Evolutionary conservation across 2,797 vertebrate genomes (phyloP).

Genomic region (Gymnodraco acuticeps): DNA sequence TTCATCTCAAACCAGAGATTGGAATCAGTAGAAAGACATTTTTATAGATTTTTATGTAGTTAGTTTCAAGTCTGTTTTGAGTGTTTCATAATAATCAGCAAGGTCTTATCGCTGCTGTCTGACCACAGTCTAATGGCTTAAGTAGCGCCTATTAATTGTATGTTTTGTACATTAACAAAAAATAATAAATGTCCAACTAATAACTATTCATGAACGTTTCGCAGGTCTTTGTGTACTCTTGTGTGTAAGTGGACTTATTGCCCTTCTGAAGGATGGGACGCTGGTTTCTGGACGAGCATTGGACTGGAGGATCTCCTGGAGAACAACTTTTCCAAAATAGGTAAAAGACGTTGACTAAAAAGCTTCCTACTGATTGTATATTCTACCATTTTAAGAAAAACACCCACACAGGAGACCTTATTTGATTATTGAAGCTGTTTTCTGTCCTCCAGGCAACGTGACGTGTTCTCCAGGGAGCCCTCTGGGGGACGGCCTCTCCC

Average conservation of each 20-base stretch:
- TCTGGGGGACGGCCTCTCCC: conserved; percentile 88
- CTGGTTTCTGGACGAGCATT: conserved; percentile 90
- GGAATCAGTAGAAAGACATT: no score
- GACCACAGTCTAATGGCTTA: no score
- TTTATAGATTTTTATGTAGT: no score
- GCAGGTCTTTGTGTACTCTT: conserved; percentile 94
- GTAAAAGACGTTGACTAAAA: conserved; percentile 64
- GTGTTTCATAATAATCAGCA: no score
- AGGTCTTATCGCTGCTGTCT: no score
- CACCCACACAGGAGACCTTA: not conserved
- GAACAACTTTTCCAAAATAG: conserved; percentile 93
- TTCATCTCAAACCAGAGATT: no score
- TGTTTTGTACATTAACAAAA: no score
- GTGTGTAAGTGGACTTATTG: conserved; percentile 97
- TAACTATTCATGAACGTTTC: not conserved
- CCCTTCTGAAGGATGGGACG: conserved; percentile 90
- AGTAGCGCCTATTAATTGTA: no score
- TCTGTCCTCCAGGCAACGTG: conserved; percentile 83
- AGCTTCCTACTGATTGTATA: not conserved
- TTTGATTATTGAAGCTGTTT: conserved; percentile 8
- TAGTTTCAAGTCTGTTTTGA: no score
- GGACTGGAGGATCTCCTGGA: conserved; percentile 90
- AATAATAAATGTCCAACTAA: no score
- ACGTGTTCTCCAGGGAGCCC: conserved; percentile 89
- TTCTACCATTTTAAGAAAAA: not conserved